phyloP scores from a whole-genome alignment of 2,888 invertebrate genomes.

The Venusia cambrica region DNA sequence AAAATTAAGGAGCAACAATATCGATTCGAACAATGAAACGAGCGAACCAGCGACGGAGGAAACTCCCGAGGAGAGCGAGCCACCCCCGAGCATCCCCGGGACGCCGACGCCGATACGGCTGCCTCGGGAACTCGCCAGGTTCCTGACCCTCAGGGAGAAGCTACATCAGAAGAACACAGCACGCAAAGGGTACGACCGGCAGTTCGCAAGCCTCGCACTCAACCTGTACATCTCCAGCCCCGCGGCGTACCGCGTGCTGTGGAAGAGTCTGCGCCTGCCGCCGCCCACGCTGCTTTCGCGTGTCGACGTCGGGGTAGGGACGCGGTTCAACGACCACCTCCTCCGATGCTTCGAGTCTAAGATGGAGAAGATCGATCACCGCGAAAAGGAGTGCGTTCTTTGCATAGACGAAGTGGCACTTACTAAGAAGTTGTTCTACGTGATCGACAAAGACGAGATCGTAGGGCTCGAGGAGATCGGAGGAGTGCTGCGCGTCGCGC shows the following conservation, averaged over 20 bases:
- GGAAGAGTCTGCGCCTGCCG: slow-evolving; percentile 12
- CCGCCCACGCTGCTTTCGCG: slow-evolving; percentile 2
- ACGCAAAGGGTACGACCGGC: slow-evolving; percentile 8
- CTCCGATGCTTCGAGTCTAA: slow-evolving; percentile 12
- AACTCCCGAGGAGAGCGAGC: background rate
- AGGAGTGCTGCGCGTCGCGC: slow-evolving; percentile 8
- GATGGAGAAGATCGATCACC: slow-evolving; percentile 1
- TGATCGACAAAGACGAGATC: slow-evolving; percentile 13
- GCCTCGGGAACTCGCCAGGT: slow-evolving; percentile 13
- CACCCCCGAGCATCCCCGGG: background rate
- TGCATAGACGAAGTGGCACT: slow-evolving; percentile 18
- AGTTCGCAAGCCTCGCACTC: slow-evolving; percentile 6
- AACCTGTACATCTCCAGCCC: slow-evolving; percentile 10
- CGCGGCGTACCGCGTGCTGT: slow-evolving; percentile 14
- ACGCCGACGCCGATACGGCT: slow-evolving; percentile 11
- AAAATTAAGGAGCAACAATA: slow-evolving; percentile 2
- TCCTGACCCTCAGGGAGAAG: slow-evolving; percentile 11
- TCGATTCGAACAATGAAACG: background rate
- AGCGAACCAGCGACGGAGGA: background rate
- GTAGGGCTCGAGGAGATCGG: slow-evolving; percentile 17
- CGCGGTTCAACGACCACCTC: slow-evolving; percentile 4
- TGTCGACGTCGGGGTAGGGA: slow-evolving; percentile 11
- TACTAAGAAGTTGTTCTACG: slow-evolving; percentile 11
- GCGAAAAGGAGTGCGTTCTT: slow-evolving; percentile 12
- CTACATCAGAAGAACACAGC: slow-evolving; percentile 9